A percentile compares a stretch with the other conserved stretches of the same genome.
These are phyloP conservation scores for Calliphora vicina DNA, from an alignment of 1,140 invertebrate genomes.

Conservation along the genomic window DNA sequence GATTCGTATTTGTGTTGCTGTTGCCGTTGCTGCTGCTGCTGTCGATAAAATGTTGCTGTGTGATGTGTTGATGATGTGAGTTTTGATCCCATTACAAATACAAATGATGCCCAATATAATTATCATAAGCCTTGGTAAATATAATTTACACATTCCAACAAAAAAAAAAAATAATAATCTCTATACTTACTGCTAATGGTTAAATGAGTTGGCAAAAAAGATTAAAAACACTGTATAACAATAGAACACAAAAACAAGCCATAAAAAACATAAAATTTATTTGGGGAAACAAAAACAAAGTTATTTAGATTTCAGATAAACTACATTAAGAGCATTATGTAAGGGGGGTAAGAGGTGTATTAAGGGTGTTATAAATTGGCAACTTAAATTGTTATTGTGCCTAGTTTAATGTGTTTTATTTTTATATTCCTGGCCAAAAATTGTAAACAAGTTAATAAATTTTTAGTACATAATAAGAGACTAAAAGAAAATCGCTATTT, in stretches of 20 bases:
- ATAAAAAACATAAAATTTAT: neutral
- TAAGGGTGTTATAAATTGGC: neutral
- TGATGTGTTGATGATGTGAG: neutral
- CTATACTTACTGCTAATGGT: neutral
- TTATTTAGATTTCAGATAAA: too few species aligned
- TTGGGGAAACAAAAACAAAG: too few species aligned
- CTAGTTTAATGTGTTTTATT: too few species aligned
- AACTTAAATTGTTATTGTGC: too few species aligned
- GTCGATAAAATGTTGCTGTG: too few species aligned
- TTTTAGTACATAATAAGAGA: too few species aligned
- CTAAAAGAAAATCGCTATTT: too few species aligned
- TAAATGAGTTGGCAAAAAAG: constrained; percentile 6
- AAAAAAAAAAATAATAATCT: neutral
- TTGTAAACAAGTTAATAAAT: too few species aligned
- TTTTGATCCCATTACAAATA: neutral
- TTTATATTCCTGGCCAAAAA: too few species aligned
- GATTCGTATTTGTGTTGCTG: too few species aligned
- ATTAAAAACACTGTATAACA: neutral
- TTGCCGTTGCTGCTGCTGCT: too few species aligned
- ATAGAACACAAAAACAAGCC: neutral
- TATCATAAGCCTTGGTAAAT: neutral
- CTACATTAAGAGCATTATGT: neutral
- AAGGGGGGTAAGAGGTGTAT: neutral
- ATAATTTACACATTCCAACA: too few species aligned
- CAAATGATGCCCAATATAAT: neutral